These are phyloP conservation scores for Bubo blakistoni DNA, from an alignment of 2,113 vertebrate genomes.

Conservation along the genomic window DNA sequence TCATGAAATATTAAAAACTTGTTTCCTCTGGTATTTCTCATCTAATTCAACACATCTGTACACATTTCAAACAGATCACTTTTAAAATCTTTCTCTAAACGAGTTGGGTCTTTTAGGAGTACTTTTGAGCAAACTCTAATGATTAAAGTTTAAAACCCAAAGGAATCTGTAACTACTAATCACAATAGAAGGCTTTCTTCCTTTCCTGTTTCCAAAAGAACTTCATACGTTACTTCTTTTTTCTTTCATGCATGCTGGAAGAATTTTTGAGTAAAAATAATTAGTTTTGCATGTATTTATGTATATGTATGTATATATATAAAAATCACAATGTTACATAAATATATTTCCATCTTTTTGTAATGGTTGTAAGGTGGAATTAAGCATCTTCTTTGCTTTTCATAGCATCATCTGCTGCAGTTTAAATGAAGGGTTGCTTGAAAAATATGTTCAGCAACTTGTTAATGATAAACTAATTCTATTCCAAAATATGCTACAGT, in stretches of 20 bases:
- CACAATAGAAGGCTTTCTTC: not conserved
- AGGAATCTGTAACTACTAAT: not conserved
- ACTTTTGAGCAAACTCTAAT: not conserved
- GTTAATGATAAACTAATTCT: not conserved
- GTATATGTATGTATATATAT: not conserved
- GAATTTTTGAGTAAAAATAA: not conserved
- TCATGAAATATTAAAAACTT: constrained; percentile 1
- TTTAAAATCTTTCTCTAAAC: not conserved
- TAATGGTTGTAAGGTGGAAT: not conserved
- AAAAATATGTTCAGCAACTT: not conserved
- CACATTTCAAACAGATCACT: not conserved
- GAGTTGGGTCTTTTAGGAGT: not conserved
- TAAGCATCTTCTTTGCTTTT: not conserved
- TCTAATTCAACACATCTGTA: not conserved
- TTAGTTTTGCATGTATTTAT: not conserved
- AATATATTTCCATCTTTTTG: not conserved
- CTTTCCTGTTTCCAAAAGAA: not conserved
- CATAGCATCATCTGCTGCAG: not conserved
- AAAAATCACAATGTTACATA: not conserved
- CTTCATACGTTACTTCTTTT: not conserved
- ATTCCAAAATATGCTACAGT: not conserved
- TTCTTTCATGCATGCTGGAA: not conserved
- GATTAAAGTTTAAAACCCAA: not conserved
- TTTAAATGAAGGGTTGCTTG: not conserved
- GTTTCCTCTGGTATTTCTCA: not conserved